Evolutionary conservation across 2,797 vertebrate species (phyloP), one percentile per base, ranked within the genome.

Genomic region (Malacoraja senta): DNA sequence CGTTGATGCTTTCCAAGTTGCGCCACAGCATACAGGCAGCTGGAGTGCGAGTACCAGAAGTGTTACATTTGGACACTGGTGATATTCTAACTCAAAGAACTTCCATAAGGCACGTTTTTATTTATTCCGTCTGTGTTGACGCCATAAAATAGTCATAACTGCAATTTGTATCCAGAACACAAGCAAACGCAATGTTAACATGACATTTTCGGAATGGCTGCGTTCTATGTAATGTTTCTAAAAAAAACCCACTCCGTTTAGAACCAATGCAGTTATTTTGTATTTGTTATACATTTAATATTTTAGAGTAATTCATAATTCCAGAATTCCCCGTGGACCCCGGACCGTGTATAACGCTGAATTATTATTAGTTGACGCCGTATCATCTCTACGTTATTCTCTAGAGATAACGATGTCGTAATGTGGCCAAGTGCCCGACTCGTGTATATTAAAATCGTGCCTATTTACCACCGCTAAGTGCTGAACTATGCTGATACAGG

Each of bases 371-470:
- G 81, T 81, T 81, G 68, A 72, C 65, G 26, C 88, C 63, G 38
- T 68, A 72, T 72, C 68, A 10, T 68, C 26, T 15, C 21, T 74
- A 26, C 21, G 90, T 53, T 74, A 53, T 91, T 74, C 68, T 44
- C 19, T 74, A 44, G 90, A 24, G 71, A 44, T 72, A 74, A 44
- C 68, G 71, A 91, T 91, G 65, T 91, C 90, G 68, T 91, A 91
- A 91, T 74, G 32, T 91, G 90, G 71, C 71, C 24, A 44, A 17
- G 32, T 44, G 65, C 90, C 90, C 71, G 65, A 91, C 90, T 1
- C 35, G 38, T 91, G 90, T 72, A 91, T 91, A 74, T 74, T 91
- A 26, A 26, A 71, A 74, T 68, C 53, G 21, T 26, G 44, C 32
- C 68, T 88, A 29, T 74, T 91, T 71, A 53, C 68, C 15, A 29